Percentiles rank a stretch among this genome's conserved stretches.
These are phyloP conservation scores for Caranx melampygus DNA, from an alignment of 2,113 vertebrate species.

Conservation along the genomic window DNA sequence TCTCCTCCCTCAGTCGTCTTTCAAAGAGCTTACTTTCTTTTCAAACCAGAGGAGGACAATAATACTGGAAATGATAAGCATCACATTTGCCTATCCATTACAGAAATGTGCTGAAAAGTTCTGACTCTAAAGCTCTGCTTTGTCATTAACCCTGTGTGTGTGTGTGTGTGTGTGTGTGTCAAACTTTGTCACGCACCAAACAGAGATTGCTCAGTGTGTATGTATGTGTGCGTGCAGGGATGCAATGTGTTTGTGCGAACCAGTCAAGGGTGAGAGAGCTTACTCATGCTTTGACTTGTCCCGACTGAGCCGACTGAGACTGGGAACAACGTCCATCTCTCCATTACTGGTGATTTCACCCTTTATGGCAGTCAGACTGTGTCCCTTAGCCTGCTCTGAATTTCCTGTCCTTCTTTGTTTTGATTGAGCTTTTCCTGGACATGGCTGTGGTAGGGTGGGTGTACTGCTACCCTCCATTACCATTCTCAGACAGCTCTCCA, in stretches of 20 bases:
- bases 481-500: constrained; percentile 60
- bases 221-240: constrained; percentile 13
- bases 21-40: constrained; percentile 76
- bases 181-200: constrained; percentile 34
- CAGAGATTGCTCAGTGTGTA: background rate
- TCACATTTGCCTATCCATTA: constrained; percentile 74
- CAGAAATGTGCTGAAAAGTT: constrained; percentile 77
- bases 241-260: constrained; percentile 23
- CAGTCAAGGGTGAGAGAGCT: constrained; percentile 29
- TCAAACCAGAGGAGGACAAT: constrained; percentile 73
- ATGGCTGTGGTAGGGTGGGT: constrained; percentile 60
- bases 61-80: constrained; percentile 74
- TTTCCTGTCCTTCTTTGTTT: constrained; percentile 64
- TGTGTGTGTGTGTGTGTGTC: constrained; percentile 28
- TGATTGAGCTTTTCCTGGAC: constrained; percentile 55
- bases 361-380: constrained; percentile 54
- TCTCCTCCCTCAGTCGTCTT: constrained; percentile 70
- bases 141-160: constrained; percentile 42
- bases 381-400: constrained; percentile 51
- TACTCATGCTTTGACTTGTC: constrained; percentile 32
- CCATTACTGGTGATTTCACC: constrained; percentile 60
- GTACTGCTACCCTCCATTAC: constrained; percentile 61
- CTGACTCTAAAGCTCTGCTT: constrained; percentile 56
- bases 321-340: constrained; percentile 56
- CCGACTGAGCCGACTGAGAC: background rate